phyloP scores from a whole-genome alignment of 1,140 invertebrate genomes.

The Uloborus diversus region DNA sequence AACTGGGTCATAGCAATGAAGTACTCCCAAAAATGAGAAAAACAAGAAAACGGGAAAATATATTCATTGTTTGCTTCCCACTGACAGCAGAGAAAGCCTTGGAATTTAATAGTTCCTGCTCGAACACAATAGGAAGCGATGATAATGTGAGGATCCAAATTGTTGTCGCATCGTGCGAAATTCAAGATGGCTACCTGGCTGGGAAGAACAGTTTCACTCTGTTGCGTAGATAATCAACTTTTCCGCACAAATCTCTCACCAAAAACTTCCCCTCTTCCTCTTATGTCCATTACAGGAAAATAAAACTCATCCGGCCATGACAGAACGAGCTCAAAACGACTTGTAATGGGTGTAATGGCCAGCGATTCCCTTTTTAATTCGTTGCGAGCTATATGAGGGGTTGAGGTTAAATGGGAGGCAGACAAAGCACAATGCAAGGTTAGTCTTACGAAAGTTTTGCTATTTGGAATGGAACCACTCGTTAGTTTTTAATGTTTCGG shows the following conservation, averaged over 20 bases:
- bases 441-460: background rate
- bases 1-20: too few species aligned
- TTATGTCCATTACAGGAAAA: background rate
- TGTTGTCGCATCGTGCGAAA: too few species aligned
- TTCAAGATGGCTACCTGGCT: too few species aligned
- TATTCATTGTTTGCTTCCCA: too few species aligned
- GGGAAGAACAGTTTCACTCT: background rate
- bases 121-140: too few species aligned
- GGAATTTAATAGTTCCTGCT: too few species aligned
- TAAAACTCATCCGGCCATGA: background rate
- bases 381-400: background rate
- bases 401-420: background rate
- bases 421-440: constrained; percentile 30
- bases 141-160: too few species aligned
- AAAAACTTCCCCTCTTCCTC: background rate
- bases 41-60: too few species aligned
- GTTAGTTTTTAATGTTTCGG: too few species aligned
- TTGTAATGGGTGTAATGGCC: background rate
- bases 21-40: too few species aligned
- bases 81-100: too few species aligned
- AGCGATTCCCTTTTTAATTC: background rate
- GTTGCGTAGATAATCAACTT: background rate
- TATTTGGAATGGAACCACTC: too few species aligned
- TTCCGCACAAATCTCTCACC: background rate
- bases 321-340: background rate